Base-by-base conservation (phyloP, 2,888 invertebrate species). In the Galeopsomyia nigrocyanea region DNA sequence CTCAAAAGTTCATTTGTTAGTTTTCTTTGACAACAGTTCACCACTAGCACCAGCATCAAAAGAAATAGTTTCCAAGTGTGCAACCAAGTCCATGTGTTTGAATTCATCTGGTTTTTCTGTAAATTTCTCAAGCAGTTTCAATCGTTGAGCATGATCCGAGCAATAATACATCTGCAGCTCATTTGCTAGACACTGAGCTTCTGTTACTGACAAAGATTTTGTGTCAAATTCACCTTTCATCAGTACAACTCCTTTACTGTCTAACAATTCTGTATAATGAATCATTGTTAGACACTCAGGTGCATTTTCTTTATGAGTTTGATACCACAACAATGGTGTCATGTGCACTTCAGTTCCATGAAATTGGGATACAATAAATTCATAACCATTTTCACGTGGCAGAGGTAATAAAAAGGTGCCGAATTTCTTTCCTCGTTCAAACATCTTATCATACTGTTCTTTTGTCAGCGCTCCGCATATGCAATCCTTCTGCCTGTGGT, bases 171-270 rank as follows among this genome's bases (percentile, higher is more conserved):
- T 88, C 84, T 95, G 95, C 73, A 96, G 87, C 84, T 96, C 94
- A 85, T 96, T 95, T 0, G 93, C 94, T 67, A 96, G 86, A 83
- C 95, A 96, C 81, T 93, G 94, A 0, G 96, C 96, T 87, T 96
- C 96, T 82, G 91, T 90, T 0, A 90, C 91, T 83, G 88, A 91
- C 69, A 95, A 85, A 0, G 93, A 91, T 85, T 95, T 93, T 80
- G 90, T 91, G 82, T 96, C 95, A 84, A 91, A 96, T 85, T 96
- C 95, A 17, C 96, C 96, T 53, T 92, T 89, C 95, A 96, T 95
- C 50, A 96, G 87, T 14, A 96, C 90, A 55, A 96, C 88, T 5
- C 91, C 92, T 83, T 95, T 95, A 56, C 89, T 88, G 9, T 90
- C 88, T 77, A 87, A 87, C 2, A 95, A 88, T 82, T 96, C 96